Evolutionary conservation across 2,113 vertebrate genomes (phyloP).

Genomic region (Corydoras maculifer): DNA sequence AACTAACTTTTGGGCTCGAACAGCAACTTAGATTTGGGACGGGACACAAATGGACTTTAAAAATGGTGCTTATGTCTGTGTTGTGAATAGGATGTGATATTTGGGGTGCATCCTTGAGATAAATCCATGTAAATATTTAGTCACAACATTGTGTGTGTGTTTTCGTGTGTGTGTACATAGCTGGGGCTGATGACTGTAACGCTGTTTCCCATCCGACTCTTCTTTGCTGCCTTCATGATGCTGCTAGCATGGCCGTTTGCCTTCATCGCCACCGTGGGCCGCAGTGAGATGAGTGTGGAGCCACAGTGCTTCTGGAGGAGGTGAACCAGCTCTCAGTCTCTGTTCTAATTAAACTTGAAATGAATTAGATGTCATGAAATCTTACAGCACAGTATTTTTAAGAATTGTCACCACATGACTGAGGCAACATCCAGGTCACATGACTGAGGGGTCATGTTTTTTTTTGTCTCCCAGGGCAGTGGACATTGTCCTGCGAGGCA

Average conservation of each 20-base stretch:
- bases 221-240: conserved; percentile 93
- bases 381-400: no score
- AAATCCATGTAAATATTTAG: not conserved
- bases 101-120: no score
- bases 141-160: conserved; percentile 7
- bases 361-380: no score
- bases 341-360: no score
- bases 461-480: conserved; percentile 64
- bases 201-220: conserved; percentile 87
- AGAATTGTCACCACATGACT: no score
- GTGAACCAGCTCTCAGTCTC: conserved; percentile 36
- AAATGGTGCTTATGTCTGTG: not conserved
- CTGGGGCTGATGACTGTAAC: conserved; percentile 90
- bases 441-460: not conserved
- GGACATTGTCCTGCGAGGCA: conserved; percentile 73
- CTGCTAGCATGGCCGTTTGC: conserved; percentile 94
- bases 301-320: conserved; percentile 83
- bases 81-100: no score
- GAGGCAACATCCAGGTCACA: not conserved
- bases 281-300: conserved; percentile 71
- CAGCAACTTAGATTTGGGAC: not conserved
- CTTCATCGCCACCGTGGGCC: conserved; percentile 80
- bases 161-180: conserved; percentile 60
- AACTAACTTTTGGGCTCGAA: no score
- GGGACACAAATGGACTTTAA: not conserved